These are phyloP conservation scores for Wiebesia pumilae DNA, from an alignment of 1,140 invertebrate species.

Conservation along the genomic window DNA sequence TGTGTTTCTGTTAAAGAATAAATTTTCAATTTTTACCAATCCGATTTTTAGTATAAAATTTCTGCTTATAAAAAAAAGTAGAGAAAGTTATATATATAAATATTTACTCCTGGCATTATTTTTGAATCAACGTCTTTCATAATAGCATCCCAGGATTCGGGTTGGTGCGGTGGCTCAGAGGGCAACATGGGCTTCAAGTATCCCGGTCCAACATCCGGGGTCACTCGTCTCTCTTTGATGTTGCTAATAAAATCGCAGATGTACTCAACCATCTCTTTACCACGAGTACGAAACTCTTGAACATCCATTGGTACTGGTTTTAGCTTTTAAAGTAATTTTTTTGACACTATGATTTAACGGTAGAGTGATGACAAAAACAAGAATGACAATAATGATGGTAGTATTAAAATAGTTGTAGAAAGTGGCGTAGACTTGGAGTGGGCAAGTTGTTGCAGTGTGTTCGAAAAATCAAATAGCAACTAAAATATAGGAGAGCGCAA, in stretches of 20 bases:
- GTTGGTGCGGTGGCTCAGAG: slow-evolving; percentile 86
- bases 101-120: slow-evolving; percentile 97
- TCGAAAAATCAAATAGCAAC: neutral
- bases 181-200: slow-evolving; percentile 92
- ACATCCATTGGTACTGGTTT: slow-evolving; percentile 83
- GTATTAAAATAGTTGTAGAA: too few relatives aligned
- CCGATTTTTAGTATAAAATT: neutral
- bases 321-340: slow-evolving; percentile 10
- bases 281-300: slow-evolving; percentile 90
- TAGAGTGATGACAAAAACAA: neutral
- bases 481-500: neutral
- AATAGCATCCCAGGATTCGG: slow-evolving; percentile 93
- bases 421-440: neutral
- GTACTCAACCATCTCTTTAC: slow-evolving; percentile 98
- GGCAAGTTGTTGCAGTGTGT: neutral
- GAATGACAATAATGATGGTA: neutral
- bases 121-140: slow-evolving; percentile 96
- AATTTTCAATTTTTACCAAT: too few relatives aligned
- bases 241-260: slow-evolving; percentile 96
- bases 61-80: neutral
- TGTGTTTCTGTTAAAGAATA: too few relatives aligned
- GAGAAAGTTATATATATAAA: neutral
- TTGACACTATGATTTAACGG: neutral
- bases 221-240: slow-evolving; percentile 87
- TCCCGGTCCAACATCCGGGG: slow-evolving; percentile 92